Percentiles rank a stretch among this genome's conserved stretches.
phyloP scores from a whole-genome alignment of 2,797 vertebrate genomes.

The Sciurus carolinensis region DNA sequence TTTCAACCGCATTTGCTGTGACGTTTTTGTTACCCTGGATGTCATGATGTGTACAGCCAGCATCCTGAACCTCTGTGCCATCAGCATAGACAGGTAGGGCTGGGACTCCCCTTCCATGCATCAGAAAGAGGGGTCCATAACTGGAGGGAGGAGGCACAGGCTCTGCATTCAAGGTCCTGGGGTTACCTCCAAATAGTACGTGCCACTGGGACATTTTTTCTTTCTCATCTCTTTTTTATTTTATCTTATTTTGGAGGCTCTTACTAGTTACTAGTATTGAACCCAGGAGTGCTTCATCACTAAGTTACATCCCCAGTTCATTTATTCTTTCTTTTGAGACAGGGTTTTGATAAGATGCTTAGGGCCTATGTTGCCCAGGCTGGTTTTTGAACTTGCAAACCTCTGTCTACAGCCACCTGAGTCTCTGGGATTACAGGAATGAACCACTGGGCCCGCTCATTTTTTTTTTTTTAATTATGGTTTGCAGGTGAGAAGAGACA shows the following conservation, averaged over 20 bases:
- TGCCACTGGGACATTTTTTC: not conserved
- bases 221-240: not conserved
- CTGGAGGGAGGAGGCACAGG: not conserved
- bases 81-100: conserved; percentile 98
- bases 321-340: too few relatives aligned
- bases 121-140: not conserved
- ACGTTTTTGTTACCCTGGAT: conserved; percentile 97
- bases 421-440: too few relatives aligned
- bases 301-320: too few relatives aligned
- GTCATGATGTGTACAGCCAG: conserved; percentile 99
- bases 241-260: too few relatives aligned
- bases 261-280: too few relatives aligned
- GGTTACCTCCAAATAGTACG: not conserved
- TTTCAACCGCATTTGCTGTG: conserved; percentile 95
- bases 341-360: too few relatives aligned
- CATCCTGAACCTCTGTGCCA: conserved; percentile 98
- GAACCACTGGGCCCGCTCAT: too few relatives aligned
- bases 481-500: not conserved
- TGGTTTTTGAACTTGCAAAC: too few relatives aligned
- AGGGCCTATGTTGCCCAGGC: too few relatives aligned
- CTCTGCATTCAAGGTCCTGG: not conserved
- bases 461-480: not conserved
- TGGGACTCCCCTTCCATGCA: not conserved
- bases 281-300: too few relatives aligned
- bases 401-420: too few relatives aligned